A percentile compares a stretch with the other conserved stretches of the same genome.
These are phyloP conservation scores for Brenthis ino DNA, from an alignment of 2,888 invertebrate species.

Conservation along the genomic window DNA sequence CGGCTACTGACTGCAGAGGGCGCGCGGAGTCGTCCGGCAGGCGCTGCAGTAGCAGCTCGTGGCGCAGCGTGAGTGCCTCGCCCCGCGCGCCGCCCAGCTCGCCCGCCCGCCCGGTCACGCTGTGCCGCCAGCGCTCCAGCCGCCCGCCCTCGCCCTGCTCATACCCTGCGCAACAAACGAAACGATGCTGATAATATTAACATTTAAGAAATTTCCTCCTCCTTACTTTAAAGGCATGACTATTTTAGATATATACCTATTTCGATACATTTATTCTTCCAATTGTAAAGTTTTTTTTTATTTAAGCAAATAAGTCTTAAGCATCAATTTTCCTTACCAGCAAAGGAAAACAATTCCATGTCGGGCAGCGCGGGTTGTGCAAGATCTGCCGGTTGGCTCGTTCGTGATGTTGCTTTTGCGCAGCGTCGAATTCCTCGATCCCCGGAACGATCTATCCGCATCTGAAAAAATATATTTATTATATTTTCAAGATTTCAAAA, in stretches of 20 bases:
- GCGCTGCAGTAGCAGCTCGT: constrained; percentile 61
- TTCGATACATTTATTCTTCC: neutral
- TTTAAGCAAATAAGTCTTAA: neutral
- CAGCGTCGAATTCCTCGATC: constrained; percentile 53
- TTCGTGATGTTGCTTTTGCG: constrained; percentile 45
- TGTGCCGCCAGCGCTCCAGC: constrained; percentile 57
- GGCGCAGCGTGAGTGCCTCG: constrained; percentile 59
- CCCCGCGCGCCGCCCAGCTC: constrained; percentile 59
- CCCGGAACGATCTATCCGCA: constrained; percentile 57
- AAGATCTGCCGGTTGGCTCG: constrained; percentile 46
- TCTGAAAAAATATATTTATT: constrained; percentile 41
- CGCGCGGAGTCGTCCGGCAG: constrained; percentile 47
- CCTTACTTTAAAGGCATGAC: no score
- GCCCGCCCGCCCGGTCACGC: constrained; percentile 56
- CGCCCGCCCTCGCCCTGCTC: constrained; percentile 43
- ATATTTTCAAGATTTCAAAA: neutral
- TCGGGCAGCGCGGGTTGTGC: constrained; percentile 61
- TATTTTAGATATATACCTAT: neutral
- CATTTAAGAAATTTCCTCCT: no score
- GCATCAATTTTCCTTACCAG: constrained; percentile 47
- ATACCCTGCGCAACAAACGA: constrained; percentile 48
- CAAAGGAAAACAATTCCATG: constrained; percentile 55
- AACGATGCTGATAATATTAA: no score
- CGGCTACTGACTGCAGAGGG: constrained; percentile 53
- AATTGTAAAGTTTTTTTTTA: neutral